Conservation (phyloP, 2,113 vertebrate species). For the Oryzias celebensis region DNA sequence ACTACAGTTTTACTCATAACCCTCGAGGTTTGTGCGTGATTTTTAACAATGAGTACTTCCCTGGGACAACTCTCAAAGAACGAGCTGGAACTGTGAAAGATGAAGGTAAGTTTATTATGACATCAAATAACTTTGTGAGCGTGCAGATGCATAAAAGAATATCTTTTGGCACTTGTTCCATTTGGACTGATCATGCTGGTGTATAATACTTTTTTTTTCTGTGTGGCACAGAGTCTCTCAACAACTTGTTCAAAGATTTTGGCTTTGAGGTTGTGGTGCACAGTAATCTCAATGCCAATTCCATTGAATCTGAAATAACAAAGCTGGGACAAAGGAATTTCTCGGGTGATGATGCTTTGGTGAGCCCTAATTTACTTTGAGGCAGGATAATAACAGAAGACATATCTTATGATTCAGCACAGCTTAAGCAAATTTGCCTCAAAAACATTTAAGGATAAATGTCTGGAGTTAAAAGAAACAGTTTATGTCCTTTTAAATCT, state of each 20-base stretch:
- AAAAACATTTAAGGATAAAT: no score
- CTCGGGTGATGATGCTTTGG: slow-evolving; percentile 73
- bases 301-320: slow-evolving; percentile 41
- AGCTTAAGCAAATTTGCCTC: no score
- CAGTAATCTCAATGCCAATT: slow-evolving; percentile 55
- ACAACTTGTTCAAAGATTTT: slow-evolving; percentile 64
- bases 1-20: slow-evolving; percentile 45
- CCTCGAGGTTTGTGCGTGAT: slow-evolving; percentile 69
- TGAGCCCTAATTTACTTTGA: slow-evolving; percentile 60
- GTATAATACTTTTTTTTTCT: not conserved
- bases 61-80: rapidly evolving
- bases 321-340: slow-evolving; percentile 51
- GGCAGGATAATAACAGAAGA: not conserved
- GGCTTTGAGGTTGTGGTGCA: slow-evolving; percentile 67
- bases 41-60: slow-evolving; percentile 67
- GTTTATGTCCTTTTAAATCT: no score
- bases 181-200: not conserved
- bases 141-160: not conserved
- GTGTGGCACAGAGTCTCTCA: slow-evolving; percentile 66
- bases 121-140: not conserved
- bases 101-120: slow-evolving; percentile 42
- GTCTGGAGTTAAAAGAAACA: no score
- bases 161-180: not conserved
- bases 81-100: slow-evolving; percentile 59
- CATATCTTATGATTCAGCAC: no score